phyloP scores from a whole-genome alignment of 2,797 vertebrate genomes.

The Tragopan temminckii region DNA sequence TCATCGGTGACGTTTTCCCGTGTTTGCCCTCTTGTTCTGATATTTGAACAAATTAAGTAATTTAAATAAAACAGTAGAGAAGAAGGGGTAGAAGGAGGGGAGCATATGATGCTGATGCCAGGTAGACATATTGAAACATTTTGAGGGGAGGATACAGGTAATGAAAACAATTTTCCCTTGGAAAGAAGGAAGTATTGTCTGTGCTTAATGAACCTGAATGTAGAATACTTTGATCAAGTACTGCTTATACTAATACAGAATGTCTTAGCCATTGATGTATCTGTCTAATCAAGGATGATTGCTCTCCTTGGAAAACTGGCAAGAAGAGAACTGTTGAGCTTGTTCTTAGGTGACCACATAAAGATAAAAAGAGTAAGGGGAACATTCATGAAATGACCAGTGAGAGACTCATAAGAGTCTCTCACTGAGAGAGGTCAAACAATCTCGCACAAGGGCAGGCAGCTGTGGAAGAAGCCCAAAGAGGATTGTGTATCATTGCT shows the following conservation, averaged over 20 bases:
- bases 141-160: too few relatives aligned
- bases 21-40: neutral
- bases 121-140: too few relatives aligned
- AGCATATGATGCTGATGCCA: neutral
- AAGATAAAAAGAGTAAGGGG: neutral
- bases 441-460: neutral
- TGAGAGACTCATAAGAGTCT: neutral
- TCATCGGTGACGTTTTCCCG: accelerated
- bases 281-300: neutral
- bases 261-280: neutral
- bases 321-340: neutral
- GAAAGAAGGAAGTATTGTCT: neutral
- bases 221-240: neutral
- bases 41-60: neutral
- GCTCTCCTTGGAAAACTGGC: neutral
- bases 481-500: neutral
- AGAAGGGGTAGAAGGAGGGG: neutral
- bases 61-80: neutral
- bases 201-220: neutral
- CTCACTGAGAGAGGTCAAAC: too few relatives aligned
- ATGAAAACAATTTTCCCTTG: neutral
- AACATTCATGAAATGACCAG: neutral
- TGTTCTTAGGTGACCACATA: neutral
- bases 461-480: neutral
- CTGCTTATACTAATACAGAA: neutral